Evolutionary conservation across 2,888 invertebrate genomes (phyloP).

Genomic region (Nipponacmea schrenckii): DNA sequence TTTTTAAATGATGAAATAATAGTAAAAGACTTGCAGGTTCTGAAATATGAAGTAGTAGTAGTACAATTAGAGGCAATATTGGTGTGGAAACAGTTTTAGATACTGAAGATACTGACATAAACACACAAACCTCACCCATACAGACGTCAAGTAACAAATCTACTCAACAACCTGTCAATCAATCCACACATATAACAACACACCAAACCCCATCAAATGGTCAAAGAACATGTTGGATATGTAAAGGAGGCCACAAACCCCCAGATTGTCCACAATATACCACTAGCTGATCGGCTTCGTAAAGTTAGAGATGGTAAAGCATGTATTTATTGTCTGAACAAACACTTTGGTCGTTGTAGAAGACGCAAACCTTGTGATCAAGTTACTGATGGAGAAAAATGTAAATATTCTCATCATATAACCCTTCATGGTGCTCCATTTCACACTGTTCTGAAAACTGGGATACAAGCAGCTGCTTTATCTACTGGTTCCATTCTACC

Average conservation of each 20-base stretch:
- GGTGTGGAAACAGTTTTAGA: neutral
- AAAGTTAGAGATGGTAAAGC: neutral
- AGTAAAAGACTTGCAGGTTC: neutral
- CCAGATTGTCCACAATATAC: neutral
- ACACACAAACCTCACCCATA: neutral
- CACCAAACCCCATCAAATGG: neutral
- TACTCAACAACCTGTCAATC: too few species aligned
- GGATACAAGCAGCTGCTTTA: neutral
- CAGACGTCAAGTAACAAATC: too few species aligned
- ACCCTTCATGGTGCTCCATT: constrained; percentile 3
- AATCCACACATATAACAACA: neutral
- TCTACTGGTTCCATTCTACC: neutral
- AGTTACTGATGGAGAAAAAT: neutral
- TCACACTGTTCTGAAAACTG: neutral
- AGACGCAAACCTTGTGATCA: constrained; percentile 1
- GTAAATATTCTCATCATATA: neutral
- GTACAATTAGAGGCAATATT: neutral
- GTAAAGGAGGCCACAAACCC: neutral
- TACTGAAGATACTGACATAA: neutral
- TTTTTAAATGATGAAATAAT: constrained; percentile 1
- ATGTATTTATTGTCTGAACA: neutral
- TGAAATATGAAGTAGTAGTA: neutral
- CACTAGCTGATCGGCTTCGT: neutral
- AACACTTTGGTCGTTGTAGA: neutral
- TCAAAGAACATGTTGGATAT: neutral